Evolutionary conservation across 2,888 invertebrate genomes (phyloP).

Genomic region (Brenthis daphne): DNA sequence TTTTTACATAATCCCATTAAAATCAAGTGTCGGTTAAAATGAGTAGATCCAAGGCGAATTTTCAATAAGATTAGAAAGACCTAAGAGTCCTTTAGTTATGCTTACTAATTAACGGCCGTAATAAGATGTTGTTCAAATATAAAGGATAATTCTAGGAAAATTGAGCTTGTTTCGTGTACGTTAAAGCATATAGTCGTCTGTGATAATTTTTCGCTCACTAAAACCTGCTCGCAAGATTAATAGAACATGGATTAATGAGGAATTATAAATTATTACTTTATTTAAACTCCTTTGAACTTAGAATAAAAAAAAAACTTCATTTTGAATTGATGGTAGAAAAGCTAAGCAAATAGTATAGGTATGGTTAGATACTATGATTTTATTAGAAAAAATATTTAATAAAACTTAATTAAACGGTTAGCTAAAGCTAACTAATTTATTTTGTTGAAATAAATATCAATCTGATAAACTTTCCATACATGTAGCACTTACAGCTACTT

Average conservation of each 20-base stretch:
- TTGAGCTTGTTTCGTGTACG: neutral
- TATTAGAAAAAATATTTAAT: no score
- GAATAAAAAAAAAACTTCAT: neutral
- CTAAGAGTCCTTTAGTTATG: neutral
- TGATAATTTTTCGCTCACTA: neutral
- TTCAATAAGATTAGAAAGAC: constrained; percentile 1
- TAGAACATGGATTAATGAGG: neutral
- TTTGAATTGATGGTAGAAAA: neutral
- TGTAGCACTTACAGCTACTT: no score
- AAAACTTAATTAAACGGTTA: no score
- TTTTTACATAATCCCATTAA: neutral
- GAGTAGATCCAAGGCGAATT: neutral
- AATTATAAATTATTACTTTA: constrained; percentile 1
- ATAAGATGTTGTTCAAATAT: neutral
- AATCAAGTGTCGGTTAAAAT: neutral
- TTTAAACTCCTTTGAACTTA: neutral
- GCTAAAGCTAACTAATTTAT: no score
- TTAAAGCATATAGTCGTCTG: neutral
- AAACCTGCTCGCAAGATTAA: neutral
- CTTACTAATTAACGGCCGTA: neutral
- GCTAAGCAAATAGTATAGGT: no score
- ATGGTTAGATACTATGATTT: no score
- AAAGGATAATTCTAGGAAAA: neutral
- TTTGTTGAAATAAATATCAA: no score
- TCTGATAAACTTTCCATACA: no score